Conservation (phyloP, 2,888 invertebrate genomes). For the Gnatocerus cornutus region DNA sequence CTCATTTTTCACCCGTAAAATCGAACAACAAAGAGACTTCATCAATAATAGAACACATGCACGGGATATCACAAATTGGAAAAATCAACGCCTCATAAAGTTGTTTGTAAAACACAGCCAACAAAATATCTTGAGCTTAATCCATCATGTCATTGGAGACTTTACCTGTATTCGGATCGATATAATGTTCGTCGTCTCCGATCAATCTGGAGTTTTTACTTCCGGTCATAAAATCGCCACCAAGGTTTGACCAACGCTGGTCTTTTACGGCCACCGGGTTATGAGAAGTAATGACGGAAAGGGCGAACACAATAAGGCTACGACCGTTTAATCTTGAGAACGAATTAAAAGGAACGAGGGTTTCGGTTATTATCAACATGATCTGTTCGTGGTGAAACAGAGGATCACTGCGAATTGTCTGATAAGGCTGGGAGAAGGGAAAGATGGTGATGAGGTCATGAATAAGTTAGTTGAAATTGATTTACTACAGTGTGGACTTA, state of each 20-base stretch:
- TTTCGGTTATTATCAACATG: constrained; percentile 22
- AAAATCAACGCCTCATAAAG: constrained; percentile 12
- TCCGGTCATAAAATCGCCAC: constrained; percentile 16
- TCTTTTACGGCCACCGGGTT: constrained; percentile 20
- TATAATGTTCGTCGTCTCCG: not conserved
- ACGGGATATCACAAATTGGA: constrained; percentile 9
- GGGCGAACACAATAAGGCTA: constrained; percentile 27
- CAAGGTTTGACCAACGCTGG: not conserved
- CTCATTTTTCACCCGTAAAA: too few relatives aligned
- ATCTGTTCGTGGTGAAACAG: constrained; percentile 18
- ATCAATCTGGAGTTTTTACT: constrained; percentile 25
- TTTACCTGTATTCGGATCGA: constrained; percentile 1
- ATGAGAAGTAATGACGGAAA: constrained; percentile 36
- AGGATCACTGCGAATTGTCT: constrained; percentile 1
- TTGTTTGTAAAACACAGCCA: not conserved
- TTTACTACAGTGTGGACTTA: too few relatives aligned
- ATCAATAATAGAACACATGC: constrained; percentile 6
- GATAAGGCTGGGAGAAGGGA: not conserved
- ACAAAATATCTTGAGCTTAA: not conserved
- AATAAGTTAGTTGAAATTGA: too few relatives aligned
- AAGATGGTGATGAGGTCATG: too few relatives aligned
- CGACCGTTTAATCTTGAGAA: constrained; percentile 29
- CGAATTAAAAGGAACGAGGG: constrained; percentile 38
- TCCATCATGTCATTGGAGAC: not conserved
- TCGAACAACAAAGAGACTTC: constrained; percentile 1